Base-by-base conservation (phyloP, 1,140 invertebrate genomes). In the Bursaphelenchus mucronatus region DNA sequence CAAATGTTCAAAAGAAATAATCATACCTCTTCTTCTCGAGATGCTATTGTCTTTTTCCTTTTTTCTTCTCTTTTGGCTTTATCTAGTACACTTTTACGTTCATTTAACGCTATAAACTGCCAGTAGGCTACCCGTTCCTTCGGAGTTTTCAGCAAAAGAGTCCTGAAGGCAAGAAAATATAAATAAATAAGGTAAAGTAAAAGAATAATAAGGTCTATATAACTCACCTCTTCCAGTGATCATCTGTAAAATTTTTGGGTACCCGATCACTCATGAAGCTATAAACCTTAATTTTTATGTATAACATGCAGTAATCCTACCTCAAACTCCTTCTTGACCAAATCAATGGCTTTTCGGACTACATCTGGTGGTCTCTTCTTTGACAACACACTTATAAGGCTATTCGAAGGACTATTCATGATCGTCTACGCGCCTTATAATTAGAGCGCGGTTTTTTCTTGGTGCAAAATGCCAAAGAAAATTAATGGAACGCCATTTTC, bases 201-300 rank as follows among this genome's bases (percentile, higher is more conserved):
- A 30, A 30, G 30, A 30, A 30, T 30, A 30, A 5, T 8, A 17
- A 30, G 11, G 15, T 54, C 11, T 3, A 54, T 2, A 6, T 49
- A 19, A n/a, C 57, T 17, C 52, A 59, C 57, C 45, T 45, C 40
- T 30, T 11, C 57, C 57, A 59, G 45, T 59, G 40, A 8, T 13
- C 11, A 30, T 59, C 57, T 11, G 13, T 17, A 5, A 59, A 59
- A n/a, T 39, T 13, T 17, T 11, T 43, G 11, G 57, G 19, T 15
- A 59, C 57, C 11, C 57, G 57, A 50, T 59, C 57, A 44, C 13
- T 59, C 19, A 59, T n/a, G 40, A 44, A 59, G 41, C 57, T 59
- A 39, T 15, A 59, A 50, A 59, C 45, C 57, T 59, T 30, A 45
- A 59, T 44, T 11, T 11, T 11, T 30, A 50, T n/a, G 13, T n/a